These are phyloP conservation scores for Pseudochirops corinnae DNA, from an alignment of 2,797 vertebrate genomes.

Conservation along the genomic window DNA sequence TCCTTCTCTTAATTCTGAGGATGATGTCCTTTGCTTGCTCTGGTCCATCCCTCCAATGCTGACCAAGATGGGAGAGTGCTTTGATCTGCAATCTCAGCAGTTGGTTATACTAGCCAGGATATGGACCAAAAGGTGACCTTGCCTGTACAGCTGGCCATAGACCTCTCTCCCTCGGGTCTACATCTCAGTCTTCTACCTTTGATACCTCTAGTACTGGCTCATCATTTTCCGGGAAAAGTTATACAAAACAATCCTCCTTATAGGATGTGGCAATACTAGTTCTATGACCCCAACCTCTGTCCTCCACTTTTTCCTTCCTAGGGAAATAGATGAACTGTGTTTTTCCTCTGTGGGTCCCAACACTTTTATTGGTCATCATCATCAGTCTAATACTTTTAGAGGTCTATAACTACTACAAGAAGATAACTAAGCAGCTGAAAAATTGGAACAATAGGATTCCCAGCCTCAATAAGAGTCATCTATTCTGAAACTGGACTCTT, in stretches of 20 bases:
- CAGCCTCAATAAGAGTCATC: neutral
- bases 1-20: neutral
- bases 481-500: neutral
- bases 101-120: neutral
- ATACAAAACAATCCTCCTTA: neutral
- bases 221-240: neutral
- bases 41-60: neutral
- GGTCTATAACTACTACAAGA: neutral
- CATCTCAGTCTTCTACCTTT: neutral
- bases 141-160: neutral
- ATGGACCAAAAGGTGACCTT: neutral
- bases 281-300: neutral
- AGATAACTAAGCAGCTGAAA: neutral
- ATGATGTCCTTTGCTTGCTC: neutral
- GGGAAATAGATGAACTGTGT: neutral
- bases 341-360: neutral
- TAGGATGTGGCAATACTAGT: neutral
- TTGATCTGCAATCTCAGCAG: neutral
- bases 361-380: neutral
- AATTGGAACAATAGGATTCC: neutral
- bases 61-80: neutral
- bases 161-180: neutral
- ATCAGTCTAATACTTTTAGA: neutral
- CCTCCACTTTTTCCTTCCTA: neutral
- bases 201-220: neutral